Evolutionary conservation across 2,888 invertebrate genomes (phyloP).

Genomic region (Idaea straminata): DNA sequence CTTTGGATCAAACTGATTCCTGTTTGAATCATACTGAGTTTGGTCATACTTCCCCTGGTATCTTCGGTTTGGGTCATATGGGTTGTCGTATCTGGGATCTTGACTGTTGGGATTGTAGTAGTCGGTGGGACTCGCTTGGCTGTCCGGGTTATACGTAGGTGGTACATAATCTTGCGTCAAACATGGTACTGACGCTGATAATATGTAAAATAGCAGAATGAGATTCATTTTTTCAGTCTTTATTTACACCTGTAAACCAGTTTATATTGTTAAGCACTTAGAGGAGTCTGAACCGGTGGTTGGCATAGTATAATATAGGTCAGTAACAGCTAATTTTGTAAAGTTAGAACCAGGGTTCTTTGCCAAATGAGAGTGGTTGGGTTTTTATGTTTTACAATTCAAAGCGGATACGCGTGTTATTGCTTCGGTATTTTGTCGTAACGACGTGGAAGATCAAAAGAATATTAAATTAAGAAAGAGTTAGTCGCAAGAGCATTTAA

Average conservation of each 20-base stretch:
- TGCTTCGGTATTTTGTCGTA: background rate
- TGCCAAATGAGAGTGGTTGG: conserved; percentile 14
- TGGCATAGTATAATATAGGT: conserved; percentile 17
- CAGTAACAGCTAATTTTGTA: conserved; percentile 27
- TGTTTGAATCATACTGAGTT: conserved; percentile 43
- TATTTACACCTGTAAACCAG: conserved; percentile 48
- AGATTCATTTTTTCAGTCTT: conserved; percentile 74
- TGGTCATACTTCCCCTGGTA: conserved; percentile 34
- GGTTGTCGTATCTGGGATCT: conserved; percentile 62
- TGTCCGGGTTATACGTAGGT: conserved; percentile 63
- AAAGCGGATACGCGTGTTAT: conserved; percentile 29
- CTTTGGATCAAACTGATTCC: conserved; percentile 40
- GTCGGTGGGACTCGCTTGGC: conserved; percentile 57
- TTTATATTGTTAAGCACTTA: conserved; percentile 14
- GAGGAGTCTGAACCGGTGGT: conserved; percentile 6
- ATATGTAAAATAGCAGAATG: conserved; percentile 43
- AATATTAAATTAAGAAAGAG: background rate
- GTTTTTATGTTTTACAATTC: background rate
- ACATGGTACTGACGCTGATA: conserved; percentile 46
- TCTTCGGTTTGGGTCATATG: conserved; percentile 59
- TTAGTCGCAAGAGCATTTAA: conserved; percentile 37
- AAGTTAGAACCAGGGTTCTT: conserved; percentile 2
- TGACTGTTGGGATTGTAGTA: conserved; percentile 38
- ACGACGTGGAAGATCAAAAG: conserved; percentile 18
- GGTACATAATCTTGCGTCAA: conserved; percentile 59